Evolutionary conservation across 2,888 invertebrate genomes (phyloP), one percentile per base, ranked within the genome.

Genomic region (Drosophila neonasuta): DNA sequence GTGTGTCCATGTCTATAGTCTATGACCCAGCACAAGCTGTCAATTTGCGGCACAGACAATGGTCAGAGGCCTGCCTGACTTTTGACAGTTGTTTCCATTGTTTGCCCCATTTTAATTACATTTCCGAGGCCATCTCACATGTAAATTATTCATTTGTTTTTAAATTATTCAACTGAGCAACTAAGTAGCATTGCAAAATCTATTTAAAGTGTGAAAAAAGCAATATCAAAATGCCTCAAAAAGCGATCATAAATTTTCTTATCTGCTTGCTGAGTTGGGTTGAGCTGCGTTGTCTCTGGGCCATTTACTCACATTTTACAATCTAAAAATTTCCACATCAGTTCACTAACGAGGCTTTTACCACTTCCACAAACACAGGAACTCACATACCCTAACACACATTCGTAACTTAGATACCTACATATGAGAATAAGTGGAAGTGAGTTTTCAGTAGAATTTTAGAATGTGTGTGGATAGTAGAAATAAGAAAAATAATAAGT

Each of bases 241-340:
- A 62, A 71, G 69, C 41, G 66, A 56, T 64, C 83, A 87, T 82
- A 87, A 85, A 83, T 85, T 77, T 73, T 64, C 70, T 82, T 83
- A 83, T 87, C 86, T 79, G 59, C 56, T 70, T 51, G 56, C 78
- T 77, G 78, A 68, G 63, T 60, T 78, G 75, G 62, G 69, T 66
- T 62, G 36, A 58, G 52, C 44, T 69, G 59, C 58, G 50, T 51
- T 51, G 32, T 60, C 62, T 52, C 32, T 39, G 51, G 63, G 56
- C 54, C 72, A 63, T 61, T 58, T 58, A 58, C 74, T 71, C 61
- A 69, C 64, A 76, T 62, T 77, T 71, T 68, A 63, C 65, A 60
- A 68, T 70, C 70, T 68, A 66, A 67, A 77, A 72, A 69, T 82
- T 87, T 83, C 86, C 82, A 71, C 83, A 60, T 82, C 83, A 86